These are phyloP conservation scores for Lichenostomus cassidix DNA, from an alignment of 2,113 vertebrate species.

Conservation along the genomic window DNA sequence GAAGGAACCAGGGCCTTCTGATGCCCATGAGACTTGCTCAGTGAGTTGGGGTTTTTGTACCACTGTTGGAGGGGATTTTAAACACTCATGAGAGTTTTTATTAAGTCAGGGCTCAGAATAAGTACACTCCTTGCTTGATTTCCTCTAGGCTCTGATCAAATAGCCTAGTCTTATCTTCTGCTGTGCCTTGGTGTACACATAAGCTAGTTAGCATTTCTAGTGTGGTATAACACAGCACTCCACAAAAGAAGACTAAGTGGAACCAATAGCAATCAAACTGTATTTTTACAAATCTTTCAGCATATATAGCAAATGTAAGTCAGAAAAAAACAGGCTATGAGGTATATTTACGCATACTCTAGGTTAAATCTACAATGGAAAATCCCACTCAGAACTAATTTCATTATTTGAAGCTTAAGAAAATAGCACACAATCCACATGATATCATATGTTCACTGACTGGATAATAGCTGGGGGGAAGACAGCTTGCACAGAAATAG, in stretches of 20 bases:
- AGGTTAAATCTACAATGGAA: background rate
- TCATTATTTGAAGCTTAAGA: background rate
- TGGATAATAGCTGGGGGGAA: background rate
- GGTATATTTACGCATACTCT: background rate
- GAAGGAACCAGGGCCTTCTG: background rate
- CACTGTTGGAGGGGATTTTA: background rate
- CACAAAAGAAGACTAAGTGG: background rate
- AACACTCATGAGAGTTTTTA: background rate
- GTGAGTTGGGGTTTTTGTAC: background rate
- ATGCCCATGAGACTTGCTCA: background rate
- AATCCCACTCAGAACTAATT: constrained; percentile 2
- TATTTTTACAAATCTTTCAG: background rate
- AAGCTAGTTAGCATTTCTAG: background rate
- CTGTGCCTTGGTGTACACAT: background rate
- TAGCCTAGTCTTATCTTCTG: background rate
- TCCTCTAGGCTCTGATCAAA: background rate
- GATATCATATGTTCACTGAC: background rate
- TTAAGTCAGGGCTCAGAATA: background rate
- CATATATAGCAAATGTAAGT: background rate
- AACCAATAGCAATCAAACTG: background rate
- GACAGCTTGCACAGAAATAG: background rate
- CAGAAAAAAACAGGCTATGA: background rate
- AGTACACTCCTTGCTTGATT: background rate
- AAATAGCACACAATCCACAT: background rate
- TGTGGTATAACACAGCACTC: background rate